Evolutionary conservation across 2,113 vertebrate genomes (phyloP).

Genomic region (Ptyas mucosa): DNA sequence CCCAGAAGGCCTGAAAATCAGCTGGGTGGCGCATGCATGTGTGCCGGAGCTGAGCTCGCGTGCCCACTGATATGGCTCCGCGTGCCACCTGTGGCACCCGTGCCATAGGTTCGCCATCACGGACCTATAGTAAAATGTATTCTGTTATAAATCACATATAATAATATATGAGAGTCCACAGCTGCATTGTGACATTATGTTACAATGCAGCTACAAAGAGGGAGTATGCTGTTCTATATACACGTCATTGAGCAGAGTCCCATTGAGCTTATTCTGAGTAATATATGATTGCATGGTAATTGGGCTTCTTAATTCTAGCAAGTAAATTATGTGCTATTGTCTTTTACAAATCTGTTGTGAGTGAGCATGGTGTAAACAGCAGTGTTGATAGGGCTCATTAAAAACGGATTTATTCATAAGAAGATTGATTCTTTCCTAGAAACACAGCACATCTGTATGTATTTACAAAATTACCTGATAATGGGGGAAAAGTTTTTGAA

Average conservation of each 20-base stretch:
- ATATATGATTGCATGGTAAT: neutral
- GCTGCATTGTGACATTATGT: neutral
- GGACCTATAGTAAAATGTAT: neutral
- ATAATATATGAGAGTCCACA: neutral
- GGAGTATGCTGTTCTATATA: neutral
- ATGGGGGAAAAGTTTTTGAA: neutral
- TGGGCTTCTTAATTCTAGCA: neutral
- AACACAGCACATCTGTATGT: neutral
- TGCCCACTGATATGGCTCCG: too few relatives aligned
- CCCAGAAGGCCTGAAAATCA: too few relatives aligned
- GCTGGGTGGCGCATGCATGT: too few relatives aligned
- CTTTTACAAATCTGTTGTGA: neutral
- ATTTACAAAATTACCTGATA: neutral
- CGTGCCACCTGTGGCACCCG: too few relatives aligned
- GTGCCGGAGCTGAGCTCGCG: too few relatives aligned
- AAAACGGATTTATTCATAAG: neutral
- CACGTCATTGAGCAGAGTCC: neutral
- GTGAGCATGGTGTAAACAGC: neutral
- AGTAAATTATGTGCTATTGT: neutral
- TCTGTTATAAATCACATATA: neutral
- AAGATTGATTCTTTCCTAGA: neutral
- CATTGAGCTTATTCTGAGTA: neutral
- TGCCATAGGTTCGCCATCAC: too few relatives aligned
- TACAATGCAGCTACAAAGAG: neutral
- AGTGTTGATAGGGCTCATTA: neutral